phyloP scores from a whole-genome alignment of 2,113 vertebrate genomes.

The Perca flavescens region DNA sequence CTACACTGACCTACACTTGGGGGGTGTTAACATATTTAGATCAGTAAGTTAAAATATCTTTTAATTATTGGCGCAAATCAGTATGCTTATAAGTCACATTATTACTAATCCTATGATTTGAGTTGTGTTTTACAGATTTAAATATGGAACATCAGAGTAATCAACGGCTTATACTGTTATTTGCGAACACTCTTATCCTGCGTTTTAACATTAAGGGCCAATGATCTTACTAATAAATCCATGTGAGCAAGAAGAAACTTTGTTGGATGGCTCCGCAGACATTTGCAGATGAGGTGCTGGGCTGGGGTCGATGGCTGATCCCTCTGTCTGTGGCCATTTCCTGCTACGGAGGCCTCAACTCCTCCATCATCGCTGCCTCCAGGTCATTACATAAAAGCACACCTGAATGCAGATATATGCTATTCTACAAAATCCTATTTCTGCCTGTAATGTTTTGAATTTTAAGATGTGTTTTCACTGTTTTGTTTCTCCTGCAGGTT shows the following conservation, averaged over 20 bases:
- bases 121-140: not conserved
- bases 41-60: not conserved
- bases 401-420: not conserved
- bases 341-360: conserved; percentile 89
- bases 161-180: not conserved
- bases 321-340: conserved; percentile 88
- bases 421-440: not conserved
- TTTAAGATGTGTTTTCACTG: not conserved
- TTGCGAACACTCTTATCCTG: not conserved
- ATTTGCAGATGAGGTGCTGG: conserved; percentile 86
- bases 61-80: not conserved
- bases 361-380: conserved; percentile 88
- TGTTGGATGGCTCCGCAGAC: conserved; percentile 76
- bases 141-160: not conserved
- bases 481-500: conserved; percentile 70
- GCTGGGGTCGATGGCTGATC: conserved; percentile 87
- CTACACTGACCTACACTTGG: not conserved
- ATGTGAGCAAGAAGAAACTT: not conserved
- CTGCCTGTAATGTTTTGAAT: not conserved
- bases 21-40: not conserved
- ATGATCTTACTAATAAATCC: not conserved
- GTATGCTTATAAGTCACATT: not conserved
- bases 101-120: not conserved
- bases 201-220: not conserved
- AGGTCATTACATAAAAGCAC: conserved; percentile 72